These are phyloP conservation scores for Eudasyphora cyanicolor DNA, from an alignment of 2,888 invertebrate species.

Conservation along the genomic window DNA sequence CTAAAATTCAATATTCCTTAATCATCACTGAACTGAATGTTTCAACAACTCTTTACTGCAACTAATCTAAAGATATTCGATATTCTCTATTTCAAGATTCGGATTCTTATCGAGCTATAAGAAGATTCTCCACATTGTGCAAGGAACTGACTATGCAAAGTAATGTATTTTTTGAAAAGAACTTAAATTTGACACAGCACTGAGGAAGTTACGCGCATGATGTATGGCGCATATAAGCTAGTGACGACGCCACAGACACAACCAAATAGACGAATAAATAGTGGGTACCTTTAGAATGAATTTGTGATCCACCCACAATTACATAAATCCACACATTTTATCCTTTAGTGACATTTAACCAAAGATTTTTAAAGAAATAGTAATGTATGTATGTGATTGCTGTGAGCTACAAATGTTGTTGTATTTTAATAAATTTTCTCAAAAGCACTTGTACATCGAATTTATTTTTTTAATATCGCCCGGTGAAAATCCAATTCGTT, in stretches of 20 bases:
- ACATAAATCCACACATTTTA: neutral
- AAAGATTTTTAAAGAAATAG: constrained; percentile 54
- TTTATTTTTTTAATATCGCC: constrained; percentile 76
- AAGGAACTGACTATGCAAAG: constrained; percentile 78
- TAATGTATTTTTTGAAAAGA: constrained; percentile 78
- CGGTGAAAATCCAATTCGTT: constrained; percentile 74
- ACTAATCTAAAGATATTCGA: constrained; percentile 12
- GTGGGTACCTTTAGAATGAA: constrained; percentile 50
- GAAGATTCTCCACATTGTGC: constrained; percentile 78
- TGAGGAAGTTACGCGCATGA: constrained; percentile 48
- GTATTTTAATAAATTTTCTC: constrained; percentile 53
- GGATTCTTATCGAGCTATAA: constrained; percentile 75
- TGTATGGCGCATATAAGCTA: neutral
- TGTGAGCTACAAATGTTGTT: constrained; percentile 20
- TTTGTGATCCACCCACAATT: constrained; percentile 51
- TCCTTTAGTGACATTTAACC: constrained; percentile 32
- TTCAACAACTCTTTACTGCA: constrained; percentile 2
- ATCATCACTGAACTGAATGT: constrained; percentile 13
- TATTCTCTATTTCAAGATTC: constrained; percentile 54
- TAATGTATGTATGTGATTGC: constrained; percentile 38
- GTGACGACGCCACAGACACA: constrained; percentile 40
- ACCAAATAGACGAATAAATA: too few species aligned
- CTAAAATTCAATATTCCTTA: neutral
- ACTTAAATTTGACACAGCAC: constrained; percentile 75
- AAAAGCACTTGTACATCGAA: constrained; percentile 75